Base-by-base conservation (phyloP, 2,113 vertebrate species). In the Smithornis capensis region DNA sequence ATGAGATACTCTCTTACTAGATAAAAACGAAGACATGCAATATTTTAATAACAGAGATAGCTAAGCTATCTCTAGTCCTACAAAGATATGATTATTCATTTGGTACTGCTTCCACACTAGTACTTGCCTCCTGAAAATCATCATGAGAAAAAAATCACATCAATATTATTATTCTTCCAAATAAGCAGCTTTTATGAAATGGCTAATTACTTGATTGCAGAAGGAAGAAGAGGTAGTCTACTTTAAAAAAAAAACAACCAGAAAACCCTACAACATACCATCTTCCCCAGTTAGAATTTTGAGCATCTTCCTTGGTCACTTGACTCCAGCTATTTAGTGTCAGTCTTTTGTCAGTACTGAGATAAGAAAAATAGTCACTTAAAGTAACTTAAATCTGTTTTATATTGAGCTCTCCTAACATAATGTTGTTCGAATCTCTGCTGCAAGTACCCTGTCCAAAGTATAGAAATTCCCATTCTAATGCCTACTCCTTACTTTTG, bases 101-200 rank as follows among this genome's bases (percentile, higher is more conserved):
- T 92, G 29, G 33, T 68, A 71, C 45, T 76, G 57, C 65, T 67
- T 76, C 53, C 33, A 63, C 14, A 27, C 17, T 33, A 67, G 29
- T 19, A 50, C 14, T 21, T 62, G 63, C 24, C 19, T 87, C 44
- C 49, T 37, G 15, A 63, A 84, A 82, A 78, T 1, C 5, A 76
- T 4, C 6, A 37, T 9, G 17, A 92, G 40, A 13, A 17, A 16
- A 42, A 17, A 16, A 40, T 1, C 37, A 23, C 4, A 3, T 0
- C 45, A 40, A 1, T 68, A 87, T 47, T 59, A 82, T 9, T 69
- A 3, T 57, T 80, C 7, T 93, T 82, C 15, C 56, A 42, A 19
- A 60, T 15, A 82, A 57, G 52, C 42, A 71, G 25, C 14, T 73
- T 87, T 71, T 64, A 73, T 49, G 7, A 81, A 23, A 57, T 25